A percentile compares a stretch with the other conserved stretches of the same genome.
Evolutionary conservation across 2,113 vertebrate species (phyloP).

Genomic region (Callorhinus ursinus): DNA sequence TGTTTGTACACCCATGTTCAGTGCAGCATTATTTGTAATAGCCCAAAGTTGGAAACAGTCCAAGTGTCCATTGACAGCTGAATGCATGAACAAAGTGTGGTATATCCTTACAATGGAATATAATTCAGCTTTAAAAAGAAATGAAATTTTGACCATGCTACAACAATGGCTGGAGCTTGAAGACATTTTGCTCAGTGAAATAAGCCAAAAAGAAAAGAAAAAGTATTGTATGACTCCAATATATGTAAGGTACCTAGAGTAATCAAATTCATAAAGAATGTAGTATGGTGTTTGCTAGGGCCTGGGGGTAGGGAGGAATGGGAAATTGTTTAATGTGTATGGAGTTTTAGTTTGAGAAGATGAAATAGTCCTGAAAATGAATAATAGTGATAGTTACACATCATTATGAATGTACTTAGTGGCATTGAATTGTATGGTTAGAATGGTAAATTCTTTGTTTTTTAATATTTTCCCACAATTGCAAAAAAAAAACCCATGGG

Average conservation of each 20-base stretch:
- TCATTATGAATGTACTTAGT: not conserved
- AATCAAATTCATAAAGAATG: not conserved
- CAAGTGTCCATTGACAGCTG: not conserved
- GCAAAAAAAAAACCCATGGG: not conserved
- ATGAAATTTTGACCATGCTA: not conserved
- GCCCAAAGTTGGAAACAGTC: not conserved
- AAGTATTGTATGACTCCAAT: not conserved
- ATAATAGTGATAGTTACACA: not conserved
- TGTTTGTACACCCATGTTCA: not conserved
- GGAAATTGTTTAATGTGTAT: not conserved
- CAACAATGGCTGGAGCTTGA: not conserved
- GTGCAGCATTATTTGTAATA: not conserved
- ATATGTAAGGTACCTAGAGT: not conserved
- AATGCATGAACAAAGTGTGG: not conserved
- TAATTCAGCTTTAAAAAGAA: not conserved
- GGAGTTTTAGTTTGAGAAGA: not conserved
- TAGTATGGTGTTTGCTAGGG: not conserved
- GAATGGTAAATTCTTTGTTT: not conserved
- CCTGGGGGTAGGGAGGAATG: not conserved
- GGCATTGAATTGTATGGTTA: not conserved
- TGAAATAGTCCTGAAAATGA: not conserved
- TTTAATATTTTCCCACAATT: not conserved
- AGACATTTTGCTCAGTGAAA: not conserved
- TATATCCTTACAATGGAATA: not conserved
- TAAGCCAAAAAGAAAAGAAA: not conserved